Evolutionary conservation across 2,797 vertebrate species (phyloP), one percentile per base, ranked within the genome.

Genomic region (Galaxias olidus): DNA sequence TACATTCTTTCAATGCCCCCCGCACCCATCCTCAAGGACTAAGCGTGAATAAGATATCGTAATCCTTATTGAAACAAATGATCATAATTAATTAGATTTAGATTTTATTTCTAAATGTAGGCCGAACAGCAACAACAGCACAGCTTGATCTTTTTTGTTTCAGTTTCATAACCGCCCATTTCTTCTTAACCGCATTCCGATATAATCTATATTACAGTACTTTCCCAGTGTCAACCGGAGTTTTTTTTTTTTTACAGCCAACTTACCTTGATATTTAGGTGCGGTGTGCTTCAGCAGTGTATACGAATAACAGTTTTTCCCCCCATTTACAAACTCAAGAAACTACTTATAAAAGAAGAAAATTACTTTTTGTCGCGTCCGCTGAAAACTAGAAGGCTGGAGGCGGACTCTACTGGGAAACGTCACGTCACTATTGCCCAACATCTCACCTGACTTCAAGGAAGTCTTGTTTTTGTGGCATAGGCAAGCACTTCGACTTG

Each of bases 321-420:
- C 61, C 20, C 10, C 53, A 52, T 10, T 19, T 15, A 30, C 53
- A 56, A 60, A 19, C 41, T 9, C 43, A 14, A 46, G 40, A n/a
- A 8, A 12, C 20, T n/a, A n/a, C n/a, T n/a, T n/a, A n/a, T n/a
- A n/a, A n/a, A n/a, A n/a, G n/a, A n/a, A n/a, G n/a, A n/a, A n/a
- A n/a, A n/a, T n/a, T n/a, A n/a, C n/a, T 40, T 53, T 55, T 49
- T 13, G 44, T 59, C 10, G 51, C 15, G 14, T 40, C 14, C 49
- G 7, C 13, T 4, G n/a, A 41, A 30, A 49, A 40, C 4, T 30
- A 17, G 0, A 5, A 17, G 49, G 5, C 17, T 10, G 53, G 52
- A 55, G 86, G 86, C 73, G 89, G 82, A 13, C 59, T 60, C 45
- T 53, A 45, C 69, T 81, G 71, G 84, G 87, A 88, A 90, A 68